phyloP scores from a whole-genome alignment of 2,888 invertebrate species.

The Chrysotoxum bicinctum region DNA sequence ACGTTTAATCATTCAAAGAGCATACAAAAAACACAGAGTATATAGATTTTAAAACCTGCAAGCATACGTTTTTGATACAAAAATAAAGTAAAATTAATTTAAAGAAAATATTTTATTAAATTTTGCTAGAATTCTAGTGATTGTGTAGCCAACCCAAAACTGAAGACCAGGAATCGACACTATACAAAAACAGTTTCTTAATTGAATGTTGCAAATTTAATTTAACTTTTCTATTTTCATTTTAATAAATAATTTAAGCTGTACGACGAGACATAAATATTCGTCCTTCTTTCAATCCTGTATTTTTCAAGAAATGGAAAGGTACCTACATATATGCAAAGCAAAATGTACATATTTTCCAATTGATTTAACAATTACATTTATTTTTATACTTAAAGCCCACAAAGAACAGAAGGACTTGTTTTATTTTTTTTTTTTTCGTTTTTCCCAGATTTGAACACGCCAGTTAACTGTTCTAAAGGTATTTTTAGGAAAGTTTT shows the following conservation, averaged over 20 bases:
- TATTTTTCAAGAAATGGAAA: neutral
- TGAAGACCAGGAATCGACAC: too few species aligned
- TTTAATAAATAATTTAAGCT: neutral
- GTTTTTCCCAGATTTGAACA: constrained; percentile 26
- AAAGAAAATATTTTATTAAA: too few species aligned
- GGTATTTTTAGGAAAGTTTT: constrained; percentile 58
- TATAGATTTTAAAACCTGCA: too few species aligned
- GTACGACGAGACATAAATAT: neutral
- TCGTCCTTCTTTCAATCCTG: neutral
- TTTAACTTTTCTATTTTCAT: neutral
- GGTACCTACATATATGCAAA: too few species aligned
- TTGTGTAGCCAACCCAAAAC: too few species aligned
- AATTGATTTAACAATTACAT: constrained; percentile 63
- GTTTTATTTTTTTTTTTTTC: neutral
- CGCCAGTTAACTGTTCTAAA: constrained; percentile 34
- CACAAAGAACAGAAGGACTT: constrained; percentile 16
- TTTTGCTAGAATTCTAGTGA: too few species aligned
- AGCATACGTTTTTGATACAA: too few species aligned
- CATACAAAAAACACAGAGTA: too few species aligned
- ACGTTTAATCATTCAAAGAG: too few species aligned
- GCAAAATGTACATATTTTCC: neutral
- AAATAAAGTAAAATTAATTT: too few species aligned
- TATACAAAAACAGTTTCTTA: neutral
- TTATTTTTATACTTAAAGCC: constrained; percentile 6
- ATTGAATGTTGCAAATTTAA: neutral